Base-by-base conservation (phyloP, 2,888 invertebrate species). In the Harpalus rufipes region DNA sequence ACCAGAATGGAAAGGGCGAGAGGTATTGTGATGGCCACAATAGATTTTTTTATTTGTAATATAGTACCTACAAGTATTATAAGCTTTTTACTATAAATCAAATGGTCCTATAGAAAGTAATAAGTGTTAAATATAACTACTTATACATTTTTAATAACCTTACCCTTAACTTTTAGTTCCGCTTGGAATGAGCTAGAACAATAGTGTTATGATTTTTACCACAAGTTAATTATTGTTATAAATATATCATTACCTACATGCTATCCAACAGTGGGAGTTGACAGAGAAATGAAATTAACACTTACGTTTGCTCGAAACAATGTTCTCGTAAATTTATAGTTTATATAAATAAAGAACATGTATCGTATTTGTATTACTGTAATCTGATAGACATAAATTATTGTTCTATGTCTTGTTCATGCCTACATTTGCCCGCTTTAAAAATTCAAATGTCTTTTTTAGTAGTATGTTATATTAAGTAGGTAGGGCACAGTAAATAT, bases 161-260 rank as follows among this genome's bases (percentile, higher is more conserved):
- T 32, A 5, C 6, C 1, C 32, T 32, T 21, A 32, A 32, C 32
- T 32, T 2, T 32, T 32, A 32, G 32, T 32, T 32, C 32, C 32
- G 32, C 32, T 32, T 32, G 32, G 16, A 68, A 68, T 16, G 8
- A n/a, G 68, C 68, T 68, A 32, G 68, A 81, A 81, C 81, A 81
- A 81, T 81, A 56, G 18, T 59, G 59, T 32, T 44, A 7, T 5
- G 8, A 56, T 72, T 82, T 82, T 82, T 82, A 21, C 56, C n/a
- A 12, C 25, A 51, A 16, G 51, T n/a, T 82, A 72, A 82, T 82
- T 51, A 82, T 82, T 56, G 82, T 82, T 72, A 82, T 72, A 72
- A 72, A 82, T 68, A 82, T 82, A 68, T 82, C 58, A 72, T 82
- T 82, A 58, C 72, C 82, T 68, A 58, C 68, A 58, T 72, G 12